Evolutionary conservation across 2,113 vertebrate genomes (phyloP).

Genomic region (Dromiciops gliroides): DNA sequence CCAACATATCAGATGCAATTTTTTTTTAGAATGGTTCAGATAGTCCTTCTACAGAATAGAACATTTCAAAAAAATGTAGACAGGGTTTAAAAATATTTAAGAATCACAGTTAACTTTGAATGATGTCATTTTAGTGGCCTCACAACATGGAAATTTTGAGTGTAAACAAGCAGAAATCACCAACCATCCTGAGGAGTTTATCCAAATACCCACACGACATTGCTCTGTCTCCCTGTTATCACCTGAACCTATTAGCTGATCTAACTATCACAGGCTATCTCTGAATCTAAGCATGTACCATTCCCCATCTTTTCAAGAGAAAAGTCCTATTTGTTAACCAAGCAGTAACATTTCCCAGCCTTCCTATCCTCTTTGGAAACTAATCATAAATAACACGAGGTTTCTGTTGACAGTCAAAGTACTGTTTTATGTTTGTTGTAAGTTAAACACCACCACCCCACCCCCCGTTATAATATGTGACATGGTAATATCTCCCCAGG

Average conservation of each 20-base stretch:
- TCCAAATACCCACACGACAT: conserved; percentile 72
- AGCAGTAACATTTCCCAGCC: conserved; percentile 65
- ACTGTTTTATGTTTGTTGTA: conserved; percentile 54
- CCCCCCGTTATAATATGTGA: conserved; percentile 41
- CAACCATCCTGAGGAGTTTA: conserved; percentile 53
- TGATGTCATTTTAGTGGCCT: conserved; percentile 26
- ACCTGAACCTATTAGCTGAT: conserved; percentile 68
- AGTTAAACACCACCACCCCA: conserved; percentile 25
- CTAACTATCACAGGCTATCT: conserved; percentile 67
- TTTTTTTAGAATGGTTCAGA: neutral
- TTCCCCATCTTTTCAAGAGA: conserved; percentile 62
- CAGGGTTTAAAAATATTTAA: neutral
- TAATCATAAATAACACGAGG: conserved; percentile 67
- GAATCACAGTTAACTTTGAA: neutral
- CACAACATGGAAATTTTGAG: conserved; percentile 38
- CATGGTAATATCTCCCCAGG: neutral
- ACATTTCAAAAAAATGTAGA: neutral
- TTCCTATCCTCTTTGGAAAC: conserved; percentile 65
- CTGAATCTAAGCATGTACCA: conserved; percentile 71
- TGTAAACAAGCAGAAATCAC: conserved; percentile 45
- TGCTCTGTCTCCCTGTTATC: conserved; percentile 68
- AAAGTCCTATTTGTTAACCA: conserved; percentile 44
- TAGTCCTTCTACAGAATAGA: neutral
- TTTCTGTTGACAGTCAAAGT: conserved; percentile 63
- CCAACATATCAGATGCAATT: conserved; percentile 15